Evolutionary conservation across 37 sponge, comb jelly and placozoan species (phyloP), one percentile per base, ranked within the genome.

Genomic region (Chondrosia reniformis): DNA sequence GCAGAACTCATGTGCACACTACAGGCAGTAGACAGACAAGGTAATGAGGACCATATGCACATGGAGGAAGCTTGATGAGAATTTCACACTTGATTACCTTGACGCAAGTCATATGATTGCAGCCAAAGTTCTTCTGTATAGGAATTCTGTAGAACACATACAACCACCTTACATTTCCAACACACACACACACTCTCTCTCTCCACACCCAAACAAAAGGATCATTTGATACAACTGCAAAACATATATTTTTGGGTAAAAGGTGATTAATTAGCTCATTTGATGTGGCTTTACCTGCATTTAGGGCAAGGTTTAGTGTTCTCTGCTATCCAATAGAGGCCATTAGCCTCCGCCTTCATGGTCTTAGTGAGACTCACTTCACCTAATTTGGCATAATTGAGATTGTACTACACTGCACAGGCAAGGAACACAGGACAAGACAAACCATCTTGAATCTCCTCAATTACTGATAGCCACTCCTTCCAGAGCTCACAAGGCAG

Each of bases 401-500:
- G 31, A 9, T 37, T 7, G 67, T 31, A 40, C n/a, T n/a, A n/a
- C n/a, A n/a, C n/a, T n/a, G n/a, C n/a, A n/a, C n/a, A n/a, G n/a
- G n/a, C n/a, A n/a, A n/a, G n/a, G n/a, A n/a, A n/a, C n/a, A n/a
- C n/a, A n/a, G n/a, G n/a, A n/a, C n/a, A n/a, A n/a, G n/a, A 0
- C 72, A 12, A 34, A 69, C 72, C 72, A 17, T 69, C 41, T 41
- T 69, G 43, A 44, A 25, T 43, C 40, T 69, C 36, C 72, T 69
- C 72, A 34, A 69, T 69, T 19, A 44, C 42, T 28, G 71, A 46
- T 54, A 78, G 85, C 94, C 94, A 94, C 57, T 67, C 78, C 28
- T 76, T 61, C 94, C 94, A 94, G 58, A 94, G 77, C 40, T 94
- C 87, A 81, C 94, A 94, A 52, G 80, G 81, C 32, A 87, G 86